phyloP scores from a whole-genome alignment of 2,888 invertebrate genomes.

The Aphidoletes aphidimyza region DNA sequence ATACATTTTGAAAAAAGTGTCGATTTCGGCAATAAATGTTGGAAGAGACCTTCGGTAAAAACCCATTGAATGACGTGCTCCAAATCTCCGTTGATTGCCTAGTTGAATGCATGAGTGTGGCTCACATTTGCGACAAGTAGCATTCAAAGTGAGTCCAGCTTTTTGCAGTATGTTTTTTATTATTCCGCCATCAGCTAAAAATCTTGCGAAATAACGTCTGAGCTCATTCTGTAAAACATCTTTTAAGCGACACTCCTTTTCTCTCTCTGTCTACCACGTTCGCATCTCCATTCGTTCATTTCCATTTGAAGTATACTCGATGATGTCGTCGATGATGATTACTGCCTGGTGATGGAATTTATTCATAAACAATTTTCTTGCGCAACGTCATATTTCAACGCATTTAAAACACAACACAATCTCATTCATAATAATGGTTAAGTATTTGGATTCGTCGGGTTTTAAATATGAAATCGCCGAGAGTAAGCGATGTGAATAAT shows the following conservation, averaged over 20 bases:
- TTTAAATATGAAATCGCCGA: neutral
- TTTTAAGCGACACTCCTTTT: neutral
- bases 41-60: too few species aligned
- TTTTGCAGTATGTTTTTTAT: neutral
- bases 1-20: too few species aligned
- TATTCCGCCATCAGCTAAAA: too few species aligned
- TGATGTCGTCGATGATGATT: neutral
- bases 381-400: constrained; percentile 27
- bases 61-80: too few species aligned
- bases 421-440: constrained; percentile 11
- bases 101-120: neutral
- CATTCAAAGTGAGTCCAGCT: neutral
- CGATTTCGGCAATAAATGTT: too few species aligned
- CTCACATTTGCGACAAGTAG: neutral
- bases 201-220: neutral
- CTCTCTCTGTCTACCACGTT: neutral
- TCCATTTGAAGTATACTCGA: neutral
- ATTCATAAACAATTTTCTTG: constrained; percentile 49
- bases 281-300: neutral
- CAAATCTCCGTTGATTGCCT: too few species aligned
- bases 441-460: neutral
- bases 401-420: constrained; percentile 27
- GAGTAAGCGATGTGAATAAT: neutral
- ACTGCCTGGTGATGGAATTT: neutral
- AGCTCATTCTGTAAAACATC: neutral